Evolutionary conservation across 2,888 invertebrate species (phyloP).

Genomic region (Elysia crispata): DNA sequence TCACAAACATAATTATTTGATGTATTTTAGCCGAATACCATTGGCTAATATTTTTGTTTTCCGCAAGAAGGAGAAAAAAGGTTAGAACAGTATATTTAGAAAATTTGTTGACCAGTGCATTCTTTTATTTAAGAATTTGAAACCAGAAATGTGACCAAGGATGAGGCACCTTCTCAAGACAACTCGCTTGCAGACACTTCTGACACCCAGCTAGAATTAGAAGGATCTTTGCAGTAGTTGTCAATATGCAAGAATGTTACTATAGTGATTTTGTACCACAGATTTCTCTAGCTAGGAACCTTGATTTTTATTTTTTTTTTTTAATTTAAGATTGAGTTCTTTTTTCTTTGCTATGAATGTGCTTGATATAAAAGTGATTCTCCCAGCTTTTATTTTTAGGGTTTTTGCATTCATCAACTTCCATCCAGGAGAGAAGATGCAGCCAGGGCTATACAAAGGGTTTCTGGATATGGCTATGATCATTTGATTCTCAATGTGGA

Average conservation of each 20-base stretch:
- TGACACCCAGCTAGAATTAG: not conserved
- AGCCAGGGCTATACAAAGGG: constrained; percentile 90
- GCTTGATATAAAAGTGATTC: not conserved
- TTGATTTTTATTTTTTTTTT: not conserved
- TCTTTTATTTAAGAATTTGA: too few species aligned
- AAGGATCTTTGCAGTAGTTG: not conserved
- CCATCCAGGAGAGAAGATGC: constrained; percentile 93
- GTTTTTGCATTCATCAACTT: constrained; percentile 99
- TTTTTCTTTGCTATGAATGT: not conserved
- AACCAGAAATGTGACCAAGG: too few species aligned
- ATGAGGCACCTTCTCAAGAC: too few species aligned
- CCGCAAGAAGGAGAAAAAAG: too few species aligned
- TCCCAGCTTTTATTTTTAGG: constrained; percentile 83
- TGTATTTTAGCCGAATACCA: too few species aligned
- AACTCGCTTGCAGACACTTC: too few species aligned
- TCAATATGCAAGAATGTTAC: too few species aligned
- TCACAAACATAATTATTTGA: too few species aligned
- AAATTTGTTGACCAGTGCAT: too few species aligned
- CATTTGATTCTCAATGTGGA: constrained; percentile 99
- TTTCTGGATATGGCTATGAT: constrained; percentile 97
- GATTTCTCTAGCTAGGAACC: not conserved
- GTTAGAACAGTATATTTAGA: too few species aligned
- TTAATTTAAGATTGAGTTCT: too few species aligned
- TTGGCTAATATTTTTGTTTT: too few species aligned
- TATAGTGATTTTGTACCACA: not conserved